Percentiles rank a stretch among this genome's conserved stretches.
phyloP scores from a whole-genome alignment of 2,113 vertebrate species.

The Gallinago media region DNA sequence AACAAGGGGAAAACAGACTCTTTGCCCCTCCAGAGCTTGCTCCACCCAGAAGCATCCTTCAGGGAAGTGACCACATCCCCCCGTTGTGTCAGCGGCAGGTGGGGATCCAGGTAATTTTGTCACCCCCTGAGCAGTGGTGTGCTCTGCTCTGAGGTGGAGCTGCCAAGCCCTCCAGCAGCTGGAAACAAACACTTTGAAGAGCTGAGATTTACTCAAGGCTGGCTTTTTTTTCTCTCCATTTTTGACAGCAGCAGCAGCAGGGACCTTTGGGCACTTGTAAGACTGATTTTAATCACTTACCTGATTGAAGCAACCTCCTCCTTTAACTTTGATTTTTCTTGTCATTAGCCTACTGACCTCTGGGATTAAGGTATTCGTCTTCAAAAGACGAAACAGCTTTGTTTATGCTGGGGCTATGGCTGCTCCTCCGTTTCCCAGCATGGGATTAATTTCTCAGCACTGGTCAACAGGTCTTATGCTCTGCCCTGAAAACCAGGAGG shows the following conservation, averaged over 20 bases:
- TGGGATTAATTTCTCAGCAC: not conserved
- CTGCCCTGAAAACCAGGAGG: not conserved
- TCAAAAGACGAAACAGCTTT: not conserved
- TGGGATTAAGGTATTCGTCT: not conserved
- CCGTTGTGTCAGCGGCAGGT: fast-evolving
- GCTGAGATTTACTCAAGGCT: not conserved
- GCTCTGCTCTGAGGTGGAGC: not conserved
- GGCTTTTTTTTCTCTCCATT: not conserved
- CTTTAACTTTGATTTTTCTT: conserved; percentile 35
- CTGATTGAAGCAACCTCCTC: not conserved
- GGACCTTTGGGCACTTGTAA: not conserved
- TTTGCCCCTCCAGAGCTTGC: fast-evolving
- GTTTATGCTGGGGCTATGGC: not conserved
- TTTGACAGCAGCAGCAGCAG: not conserved
- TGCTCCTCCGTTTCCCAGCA: not conserved
- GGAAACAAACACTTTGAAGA: not conserved
- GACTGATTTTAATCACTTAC: conserved; percentile 33
- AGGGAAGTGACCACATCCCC: fast-evolving
- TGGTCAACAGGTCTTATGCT: not conserved
- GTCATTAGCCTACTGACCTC: conserved; percentile 25
- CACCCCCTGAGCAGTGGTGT: not conserved
- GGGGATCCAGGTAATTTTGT: fast-evolving
- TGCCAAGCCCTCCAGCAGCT: not conserved
- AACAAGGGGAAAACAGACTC: not conserved
- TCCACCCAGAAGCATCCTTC: not conserved